Evolutionary conservation across 2,113 vertebrate species (phyloP).

Genomic region (Gorsachius goisagi): DNA sequence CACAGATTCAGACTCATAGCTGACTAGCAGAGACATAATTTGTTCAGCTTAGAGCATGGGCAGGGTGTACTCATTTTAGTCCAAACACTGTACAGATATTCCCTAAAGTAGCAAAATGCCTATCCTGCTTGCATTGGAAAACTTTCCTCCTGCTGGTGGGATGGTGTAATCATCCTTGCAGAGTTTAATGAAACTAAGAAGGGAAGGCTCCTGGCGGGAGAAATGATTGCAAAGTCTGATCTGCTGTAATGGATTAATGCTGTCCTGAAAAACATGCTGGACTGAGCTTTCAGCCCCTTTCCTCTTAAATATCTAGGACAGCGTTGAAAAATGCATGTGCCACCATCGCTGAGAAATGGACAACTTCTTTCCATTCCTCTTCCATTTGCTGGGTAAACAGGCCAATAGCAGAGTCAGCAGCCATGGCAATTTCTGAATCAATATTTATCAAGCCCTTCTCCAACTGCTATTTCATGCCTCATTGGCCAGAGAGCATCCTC

Average conservation of each 20-base stretch:
- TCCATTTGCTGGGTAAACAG: slow-evolving; percentile 46
- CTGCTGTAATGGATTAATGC: background rate
- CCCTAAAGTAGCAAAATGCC: background rate
- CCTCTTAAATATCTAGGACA: background rate
- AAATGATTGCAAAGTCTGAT: background rate
- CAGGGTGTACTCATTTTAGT: background rate
- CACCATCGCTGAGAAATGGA: slow-evolving; percentile 6
- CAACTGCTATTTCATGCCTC: slow-evolving; percentile 70
- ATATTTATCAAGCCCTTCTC: slow-evolving; percentile 69
- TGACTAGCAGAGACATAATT: background rate
- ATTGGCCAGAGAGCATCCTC: slow-evolving; percentile 57
- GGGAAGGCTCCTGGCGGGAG: background rate
- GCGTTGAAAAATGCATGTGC: slow-evolving; percentile 49
- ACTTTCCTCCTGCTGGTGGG: background rate
- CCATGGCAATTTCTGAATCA: slow-evolving; percentile 65
- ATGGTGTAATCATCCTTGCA: background rate
- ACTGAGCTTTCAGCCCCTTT: slow-evolving; percentile 6
- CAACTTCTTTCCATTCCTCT: slow-evolving; percentile 29
- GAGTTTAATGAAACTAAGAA: background rate
- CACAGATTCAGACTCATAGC: background rate
- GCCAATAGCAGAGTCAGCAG: slow-evolving; percentile 53
- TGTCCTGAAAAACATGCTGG: background rate
- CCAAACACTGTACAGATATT: fast-evolving
- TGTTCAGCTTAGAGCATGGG: background rate
- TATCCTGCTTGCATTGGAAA: background rate